Conservation (phyloP, 2,888 invertebrate genomes). For the Alcis repandata region DNA sequence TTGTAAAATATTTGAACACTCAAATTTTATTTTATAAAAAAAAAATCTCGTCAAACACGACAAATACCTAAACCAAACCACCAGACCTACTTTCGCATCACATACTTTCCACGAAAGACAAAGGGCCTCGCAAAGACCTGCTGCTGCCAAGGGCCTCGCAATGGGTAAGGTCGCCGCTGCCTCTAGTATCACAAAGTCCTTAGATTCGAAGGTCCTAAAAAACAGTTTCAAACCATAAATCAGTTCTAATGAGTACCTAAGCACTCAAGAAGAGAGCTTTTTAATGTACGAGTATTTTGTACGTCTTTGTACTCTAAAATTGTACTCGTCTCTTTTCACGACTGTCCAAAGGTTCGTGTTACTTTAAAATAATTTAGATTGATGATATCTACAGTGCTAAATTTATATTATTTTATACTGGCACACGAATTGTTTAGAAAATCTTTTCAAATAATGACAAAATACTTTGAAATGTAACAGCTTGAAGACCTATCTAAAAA, state of each 20-base stretch:
- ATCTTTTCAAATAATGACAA: too few relatives aligned
- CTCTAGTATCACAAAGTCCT: too few relatives aligned
- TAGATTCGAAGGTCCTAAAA: not conserved
- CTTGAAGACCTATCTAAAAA: not conserved
- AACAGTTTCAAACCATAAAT: not conserved
- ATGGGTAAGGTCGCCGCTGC: too few relatives aligned
- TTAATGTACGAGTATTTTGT: not conserved
- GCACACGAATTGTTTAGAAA: not conserved
- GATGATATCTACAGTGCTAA: not conserved
- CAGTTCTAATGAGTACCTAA: not conserved
- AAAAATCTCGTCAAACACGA: too few relatives aligned
- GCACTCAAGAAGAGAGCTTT: slow-evolving; percentile 12
- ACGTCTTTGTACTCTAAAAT: not conserved
- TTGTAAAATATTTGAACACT: too few relatives aligned
- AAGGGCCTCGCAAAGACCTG: too few relatives aligned
- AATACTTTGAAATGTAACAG: too few relatives aligned
- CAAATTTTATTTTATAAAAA: too few relatives aligned
- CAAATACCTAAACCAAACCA: too few relatives aligned
- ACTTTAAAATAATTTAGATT: slow-evolving; percentile 3
- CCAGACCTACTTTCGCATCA: too few relatives aligned
- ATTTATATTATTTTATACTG: not conserved
- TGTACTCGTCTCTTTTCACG: slow-evolving; percentile 1
- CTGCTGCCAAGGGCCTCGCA: too few relatives aligned
- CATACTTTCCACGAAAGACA: too few relatives aligned
- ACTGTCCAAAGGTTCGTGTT: not conserved